Evolutionary conservation across 1,140 invertebrate species (phyloP).

Genomic region (Berghia stephanieae): DNA sequence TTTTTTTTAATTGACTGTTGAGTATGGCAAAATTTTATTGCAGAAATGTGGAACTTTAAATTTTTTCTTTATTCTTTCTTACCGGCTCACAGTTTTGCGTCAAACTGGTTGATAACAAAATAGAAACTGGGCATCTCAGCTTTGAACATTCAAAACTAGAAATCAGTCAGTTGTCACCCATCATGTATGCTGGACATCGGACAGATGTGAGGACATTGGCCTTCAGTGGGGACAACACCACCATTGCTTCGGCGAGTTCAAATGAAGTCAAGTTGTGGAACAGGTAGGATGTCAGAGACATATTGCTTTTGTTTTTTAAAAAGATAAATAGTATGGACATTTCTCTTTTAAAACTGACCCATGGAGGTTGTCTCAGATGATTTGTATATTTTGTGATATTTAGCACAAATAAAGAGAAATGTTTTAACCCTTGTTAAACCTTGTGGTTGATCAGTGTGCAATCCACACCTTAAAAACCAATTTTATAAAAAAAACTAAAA

Average conservation of each 20-base stretch:
- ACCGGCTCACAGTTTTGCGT: conserved; percentile 60
- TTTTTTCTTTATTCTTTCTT: background rate
- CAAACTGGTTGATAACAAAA: conserved; percentile 68
- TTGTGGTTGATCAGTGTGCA: too few relatives aligned
- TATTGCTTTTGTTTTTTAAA: background rate
- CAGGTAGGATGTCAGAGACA: conserved; percentile 69
- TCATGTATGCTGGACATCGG: conserved; percentile 82
- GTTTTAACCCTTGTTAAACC: too few relatives aligned
- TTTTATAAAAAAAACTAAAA: too few relatives aligned
- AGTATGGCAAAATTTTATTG: too few relatives aligned
- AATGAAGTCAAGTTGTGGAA: conserved; percentile 95
- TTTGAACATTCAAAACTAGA: conserved; percentile 68
- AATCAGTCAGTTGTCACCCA: conserved; percentile 69
- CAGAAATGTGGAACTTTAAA: too few relatives aligned
- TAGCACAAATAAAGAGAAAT: too few relatives aligned
- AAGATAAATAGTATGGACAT: too few relatives aligned
- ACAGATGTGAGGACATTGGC: conserved; percentile 85
- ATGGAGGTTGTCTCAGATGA: too few relatives aligned
- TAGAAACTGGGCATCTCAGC: conserved; percentile 66
- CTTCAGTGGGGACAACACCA: conserved; percentile 84
- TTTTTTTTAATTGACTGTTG: too few relatives aligned
- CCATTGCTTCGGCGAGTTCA: conserved; percentile 79
- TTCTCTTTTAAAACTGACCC: too few relatives aligned
- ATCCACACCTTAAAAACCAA: too few relatives aligned
- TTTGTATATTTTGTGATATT: too few relatives aligned